phyloP scores from a whole-genome alignment of 2,113 vertebrate species.

The Megaptera novaeangliae region DNA sequence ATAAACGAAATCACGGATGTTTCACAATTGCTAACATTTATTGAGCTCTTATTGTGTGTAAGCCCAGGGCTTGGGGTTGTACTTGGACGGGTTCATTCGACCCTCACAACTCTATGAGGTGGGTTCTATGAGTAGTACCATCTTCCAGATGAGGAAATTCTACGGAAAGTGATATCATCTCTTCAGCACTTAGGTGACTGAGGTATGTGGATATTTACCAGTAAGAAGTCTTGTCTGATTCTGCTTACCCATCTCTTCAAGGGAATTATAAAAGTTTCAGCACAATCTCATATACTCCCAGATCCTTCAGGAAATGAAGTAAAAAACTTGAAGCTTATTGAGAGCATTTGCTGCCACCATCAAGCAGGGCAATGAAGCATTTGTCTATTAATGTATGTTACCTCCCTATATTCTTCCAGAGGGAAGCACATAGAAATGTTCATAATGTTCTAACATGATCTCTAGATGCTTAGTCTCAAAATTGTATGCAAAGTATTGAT shows the following conservation, averaged over 20 bases:
- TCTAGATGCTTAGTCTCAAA: background rate
- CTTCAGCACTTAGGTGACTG: background rate
- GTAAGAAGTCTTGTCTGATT: background rate
- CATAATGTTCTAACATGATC: background rate
- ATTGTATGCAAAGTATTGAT: background rate
- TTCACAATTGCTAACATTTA: background rate
- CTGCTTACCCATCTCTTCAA: background rate
- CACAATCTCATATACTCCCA: background rate
- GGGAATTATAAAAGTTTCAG: background rate
- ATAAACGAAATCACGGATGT: background rate
- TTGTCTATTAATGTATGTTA: background rate
- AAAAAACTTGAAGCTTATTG: background rate
- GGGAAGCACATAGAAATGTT: background rate
- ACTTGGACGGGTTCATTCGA: background rate
- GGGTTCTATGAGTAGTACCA: background rate
- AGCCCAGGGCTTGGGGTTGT: background rate
- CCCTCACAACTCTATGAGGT: background rate
- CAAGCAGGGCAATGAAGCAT: background rate
- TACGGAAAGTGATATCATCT: background rate
- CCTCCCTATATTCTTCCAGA: background rate
- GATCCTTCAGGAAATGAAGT: background rate
- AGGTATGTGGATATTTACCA: background rate
- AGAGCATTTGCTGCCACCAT: background rate
- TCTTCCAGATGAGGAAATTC: background rate
- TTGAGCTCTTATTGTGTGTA: background rate